A percentile compares a stretch with the other conserved stretches of the same genome.
phyloP scores from a whole-genome alignment of 2,888 invertebrate species.

The Hirtodrosophila trivittata region DNA sequence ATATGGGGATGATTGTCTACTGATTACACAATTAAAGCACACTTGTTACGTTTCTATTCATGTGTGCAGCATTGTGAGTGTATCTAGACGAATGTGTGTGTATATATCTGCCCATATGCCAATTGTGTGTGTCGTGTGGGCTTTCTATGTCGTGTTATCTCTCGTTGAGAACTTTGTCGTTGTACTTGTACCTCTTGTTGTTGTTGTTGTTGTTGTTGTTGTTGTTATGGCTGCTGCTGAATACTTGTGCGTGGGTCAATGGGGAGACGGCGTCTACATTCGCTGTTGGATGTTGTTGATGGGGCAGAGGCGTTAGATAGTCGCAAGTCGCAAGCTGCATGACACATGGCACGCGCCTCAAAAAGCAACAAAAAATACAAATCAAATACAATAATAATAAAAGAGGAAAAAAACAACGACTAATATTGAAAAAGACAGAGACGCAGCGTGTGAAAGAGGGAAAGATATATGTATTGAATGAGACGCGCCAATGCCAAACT shows the following conservation, averaged over 20 bases:
- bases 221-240: slow-evolving; percentile 23
- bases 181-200: slow-evolving; percentile 30
- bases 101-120: slow-evolving; percentile 72
- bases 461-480: not conserved
- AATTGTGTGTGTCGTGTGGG: slow-evolving; percentile 69
- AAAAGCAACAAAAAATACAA: slow-evolving; percentile 34
- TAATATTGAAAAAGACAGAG: not conserved
- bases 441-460: slow-evolving; percentile 9
- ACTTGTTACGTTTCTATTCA: slow-evolving; percentile 32
- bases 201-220: slow-evolving; percentile 31
- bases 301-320: slow-evolving; percentile 79
- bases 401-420: slow-evolving; percentile 1
- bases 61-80: slow-evolving; percentile 23
- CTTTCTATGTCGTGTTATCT: slow-evolving; percentile 69
- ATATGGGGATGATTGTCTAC: not conserved
- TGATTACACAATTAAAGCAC: not conserved
- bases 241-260: slow-evolving; percentile 66
- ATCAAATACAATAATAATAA: slow-evolving; percentile 17
- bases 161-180: slow-evolving; percentile 66
- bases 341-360: slow-evolving; percentile 79
- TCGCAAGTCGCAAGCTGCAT: slow-evolving; percentile 70
- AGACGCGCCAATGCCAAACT: slow-evolving; percentile 59
- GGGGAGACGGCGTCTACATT: slow-evolving; percentile 59
- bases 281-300: slow-evolving; percentile 61
- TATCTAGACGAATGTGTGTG: slow-evolving; percentile 23